Base-by-base conservation (phyloP, 1,140 invertebrate species). In the Pogonus chalceus region DNA sequence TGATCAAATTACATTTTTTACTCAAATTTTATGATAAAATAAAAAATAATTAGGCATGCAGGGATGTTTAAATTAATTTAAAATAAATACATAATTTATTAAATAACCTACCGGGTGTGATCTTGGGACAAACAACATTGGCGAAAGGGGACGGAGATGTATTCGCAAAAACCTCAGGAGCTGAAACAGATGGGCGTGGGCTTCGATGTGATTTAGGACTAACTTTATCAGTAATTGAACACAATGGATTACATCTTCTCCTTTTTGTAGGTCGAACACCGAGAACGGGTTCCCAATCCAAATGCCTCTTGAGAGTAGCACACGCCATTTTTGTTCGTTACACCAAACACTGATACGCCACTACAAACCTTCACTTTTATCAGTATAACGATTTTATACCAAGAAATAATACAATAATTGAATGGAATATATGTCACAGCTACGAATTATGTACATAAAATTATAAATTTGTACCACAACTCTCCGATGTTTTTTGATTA, bases 231-330 rank as follows among this genome's bases (percentile, higher is more conserved):
- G 67, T 61, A 23, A 60, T 63, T 47, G 84, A 84, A 67, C 79
- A 80, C 76, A 92, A 86, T 51, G 88, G 89, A 65, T 82, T 81
- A 76, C 89, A 94, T 76, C 92, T 83, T 72, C 91, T 77, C 71
- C 91, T 78, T 75, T 93, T 94, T 53, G 82, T 82, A 22, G 90
- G 85, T 57, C 86, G 76, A 63, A 87, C 84, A 61, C 84, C 79
- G 62, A 87, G 79, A 54, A 92, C 81, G 23, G 90, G 86, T 75
- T 96, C 92, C 81, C 93, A 95, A 71, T 96, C 92, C 65, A 92
- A 79, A 67, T 85, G 86, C 70, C 92, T 82, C 79, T 96, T 96
- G 54, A 94, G 77, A 64, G 92, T 95, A 72, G 90, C 91, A 79
- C 92, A 96, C 76, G 92, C 92, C 92, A 96, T 96, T 77, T 80